Percentiles rank a stretch among this genome's conserved stretches.
These are phyloP conservation scores for Aeoliscus strigatus DNA, from an alignment of 2,797 vertebrate genomes.

Conservation along the genomic window DNA sequence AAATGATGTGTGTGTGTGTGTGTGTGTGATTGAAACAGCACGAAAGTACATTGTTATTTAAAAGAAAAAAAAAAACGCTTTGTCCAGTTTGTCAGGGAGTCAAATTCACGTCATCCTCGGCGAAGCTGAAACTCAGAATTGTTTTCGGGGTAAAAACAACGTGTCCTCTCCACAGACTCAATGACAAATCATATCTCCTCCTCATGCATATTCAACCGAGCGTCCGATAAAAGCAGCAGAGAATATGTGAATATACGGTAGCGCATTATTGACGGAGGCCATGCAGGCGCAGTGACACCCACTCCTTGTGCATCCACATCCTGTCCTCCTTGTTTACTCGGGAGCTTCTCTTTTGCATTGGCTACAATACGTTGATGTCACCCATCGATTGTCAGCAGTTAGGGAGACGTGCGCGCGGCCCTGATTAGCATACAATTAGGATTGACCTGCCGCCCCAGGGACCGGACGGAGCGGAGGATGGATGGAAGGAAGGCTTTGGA, in stretches of 20 bases:
- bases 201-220: constrained; percentile 3
- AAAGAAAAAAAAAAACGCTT: no score
- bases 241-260: constrained; percentile 1
- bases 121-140: no score
- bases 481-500: constrained; percentile 53
- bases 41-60: no score
- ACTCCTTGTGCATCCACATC: constrained; percentile 35
- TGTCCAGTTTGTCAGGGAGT: no score
- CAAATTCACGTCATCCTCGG: no score
- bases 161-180: neutral
- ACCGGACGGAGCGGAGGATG: constrained; percentile 47
- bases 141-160: no score
- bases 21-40: no score
- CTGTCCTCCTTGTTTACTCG: constrained; percentile 62
- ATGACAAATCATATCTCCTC: neutral
- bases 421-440: constrained; percentile 79
- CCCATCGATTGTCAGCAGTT: constrained; percentile 72
- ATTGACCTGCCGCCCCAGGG: constrained; percentile 70
- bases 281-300: constrained; percentile 28
- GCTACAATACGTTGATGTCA: constrained; percentile 68
- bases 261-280: constrained; percentile 13
- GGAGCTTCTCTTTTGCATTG: constrained; percentile 64
- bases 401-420: constrained; percentile 60
- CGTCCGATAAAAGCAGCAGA: constrained; percentile 9
- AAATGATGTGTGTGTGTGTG: no score